A percentile compares a stretch with the other conserved stretches of the same genome.
phyloP scores from a whole-genome alignment of 2,888 invertebrate genomes.

The Conops quadrifasciatus region DNA sequence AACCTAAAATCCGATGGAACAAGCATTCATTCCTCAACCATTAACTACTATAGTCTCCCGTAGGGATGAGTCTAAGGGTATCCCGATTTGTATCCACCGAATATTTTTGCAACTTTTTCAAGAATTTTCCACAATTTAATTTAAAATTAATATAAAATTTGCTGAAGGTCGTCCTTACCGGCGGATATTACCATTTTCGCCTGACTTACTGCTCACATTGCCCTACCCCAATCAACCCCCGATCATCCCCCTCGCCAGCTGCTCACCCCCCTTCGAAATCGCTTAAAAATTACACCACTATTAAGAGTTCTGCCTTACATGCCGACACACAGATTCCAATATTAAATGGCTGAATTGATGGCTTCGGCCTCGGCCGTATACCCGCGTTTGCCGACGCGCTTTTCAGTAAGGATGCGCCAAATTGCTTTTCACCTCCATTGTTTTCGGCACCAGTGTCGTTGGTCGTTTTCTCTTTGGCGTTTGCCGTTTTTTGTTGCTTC shows the following conservation, averaged over 20 bases:
- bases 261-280: neutral
- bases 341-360: slow-evolving; percentile 22
- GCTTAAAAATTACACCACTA: neutral
- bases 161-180: too few species aligned
- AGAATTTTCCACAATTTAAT: slow-evolving; percentile 4
- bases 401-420: slow-evolving; percentile 21
- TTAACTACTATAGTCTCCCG: too few species aligned
- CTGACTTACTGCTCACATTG: too few species aligned
- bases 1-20: too few species aligned
- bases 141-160: neutral
- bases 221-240: too few species aligned
- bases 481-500: too few species aligned
- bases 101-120: neutral
- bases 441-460: slow-evolving; percentile 13
- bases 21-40: too few species aligned
- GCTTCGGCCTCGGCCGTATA: neutral
- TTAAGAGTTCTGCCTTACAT: neutral
- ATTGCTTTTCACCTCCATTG: slow-evolving; percentile 32
- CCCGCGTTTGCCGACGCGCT: neutral
- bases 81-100: neutral
- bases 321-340: neutral
- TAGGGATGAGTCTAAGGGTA: too few species aligned
- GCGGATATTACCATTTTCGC: too few species aligned
- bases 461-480: neutral
- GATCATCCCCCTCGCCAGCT: too few species aligned